phyloP scores from a whole-genome alignment of 2,113 vertebrate genomes.

The Tychaedon coryphoeus region DNA sequence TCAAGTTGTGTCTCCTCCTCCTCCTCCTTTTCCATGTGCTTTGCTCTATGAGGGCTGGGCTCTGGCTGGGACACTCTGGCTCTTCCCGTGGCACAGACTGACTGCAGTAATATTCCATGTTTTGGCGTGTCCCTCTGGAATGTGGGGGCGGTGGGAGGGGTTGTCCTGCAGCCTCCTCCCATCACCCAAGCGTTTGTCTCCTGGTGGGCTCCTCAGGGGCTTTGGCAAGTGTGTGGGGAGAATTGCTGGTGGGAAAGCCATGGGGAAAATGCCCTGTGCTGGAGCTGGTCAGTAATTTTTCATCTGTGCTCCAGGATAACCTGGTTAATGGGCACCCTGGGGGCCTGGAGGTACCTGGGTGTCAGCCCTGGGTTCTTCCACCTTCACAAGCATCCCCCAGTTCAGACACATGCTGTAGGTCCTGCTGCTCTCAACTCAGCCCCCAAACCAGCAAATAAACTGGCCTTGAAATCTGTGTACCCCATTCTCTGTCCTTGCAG shows the following conservation, averaged over 20 bases:
- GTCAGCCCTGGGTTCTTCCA: background rate
- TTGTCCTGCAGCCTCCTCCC: background rate
- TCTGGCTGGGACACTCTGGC: background rate
- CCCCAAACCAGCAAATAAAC: background rate
- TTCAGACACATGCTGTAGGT: background rate
- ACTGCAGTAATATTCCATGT: background rate
- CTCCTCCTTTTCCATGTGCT: background rate
- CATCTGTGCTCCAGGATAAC: background rate
- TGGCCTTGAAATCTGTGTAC: background rate
- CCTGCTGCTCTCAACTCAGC: background rate
- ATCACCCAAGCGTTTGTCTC: rapidly evolving
- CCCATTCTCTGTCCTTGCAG: background rate
- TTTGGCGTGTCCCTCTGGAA: background rate
- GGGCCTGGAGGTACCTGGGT: rapidly evolving
- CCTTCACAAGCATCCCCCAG: background rate
- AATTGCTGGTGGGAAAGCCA: background rate
- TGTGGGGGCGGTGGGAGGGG: rapidly evolving
- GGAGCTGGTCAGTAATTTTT: background rate
- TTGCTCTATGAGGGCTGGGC: background rate
- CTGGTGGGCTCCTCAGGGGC: background rate
- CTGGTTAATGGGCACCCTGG: rapidly evolving
- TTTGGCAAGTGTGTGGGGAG: background rate
- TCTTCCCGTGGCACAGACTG: rapidly evolving
- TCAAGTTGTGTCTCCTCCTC: background rate
- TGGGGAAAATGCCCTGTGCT: background rate